phyloP scores from a whole-genome alignment of 2,888 invertebrate genomes.

The Ctena decussata region DNA sequence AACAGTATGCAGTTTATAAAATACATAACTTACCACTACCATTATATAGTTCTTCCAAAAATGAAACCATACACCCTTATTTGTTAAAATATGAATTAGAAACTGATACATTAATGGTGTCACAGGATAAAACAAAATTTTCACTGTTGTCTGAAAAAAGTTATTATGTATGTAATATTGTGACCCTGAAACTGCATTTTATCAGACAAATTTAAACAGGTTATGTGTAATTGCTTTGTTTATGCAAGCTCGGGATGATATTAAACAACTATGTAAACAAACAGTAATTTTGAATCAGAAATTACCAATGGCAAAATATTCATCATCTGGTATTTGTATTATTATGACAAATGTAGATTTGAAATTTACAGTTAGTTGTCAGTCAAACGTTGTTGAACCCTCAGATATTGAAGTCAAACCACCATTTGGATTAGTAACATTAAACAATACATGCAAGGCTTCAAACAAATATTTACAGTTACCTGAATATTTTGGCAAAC shows the following conservation, averaged over 20 bases:
- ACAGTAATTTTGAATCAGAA: neutral
- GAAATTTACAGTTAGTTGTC: neutral
- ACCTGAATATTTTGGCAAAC: neutral
- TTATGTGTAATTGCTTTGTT: constrained; percentile 16
- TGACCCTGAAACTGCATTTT: neutral
- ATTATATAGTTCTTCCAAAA: too few species aligned
- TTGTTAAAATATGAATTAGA: constrained; percentile 17
- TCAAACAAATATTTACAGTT: neutral
- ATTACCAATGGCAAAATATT: neutral
- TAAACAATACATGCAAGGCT: constrained; percentile 10
- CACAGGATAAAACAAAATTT: neutral
- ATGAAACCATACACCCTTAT: too few species aligned
- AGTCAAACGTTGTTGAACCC: neutral
- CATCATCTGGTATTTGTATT: neutral
- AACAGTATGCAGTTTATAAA: neutral
- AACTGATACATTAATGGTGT: neutral
- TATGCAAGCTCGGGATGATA: neutral
- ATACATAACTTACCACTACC: neutral
- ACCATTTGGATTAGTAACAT: neutral
- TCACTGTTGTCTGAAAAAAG: neutral
- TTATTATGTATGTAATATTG: constrained; percentile 6
- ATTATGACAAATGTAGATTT: neutral
- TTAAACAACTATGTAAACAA: neutral
- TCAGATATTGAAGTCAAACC: neutral
- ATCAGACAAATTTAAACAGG: neutral